Percentiles rank a stretch among this genome's conserved stretches.
Evolutionary conservation across 2,113 vertebrate species (phyloP).

Genomic region (Colistium nudipinnis): DNA sequence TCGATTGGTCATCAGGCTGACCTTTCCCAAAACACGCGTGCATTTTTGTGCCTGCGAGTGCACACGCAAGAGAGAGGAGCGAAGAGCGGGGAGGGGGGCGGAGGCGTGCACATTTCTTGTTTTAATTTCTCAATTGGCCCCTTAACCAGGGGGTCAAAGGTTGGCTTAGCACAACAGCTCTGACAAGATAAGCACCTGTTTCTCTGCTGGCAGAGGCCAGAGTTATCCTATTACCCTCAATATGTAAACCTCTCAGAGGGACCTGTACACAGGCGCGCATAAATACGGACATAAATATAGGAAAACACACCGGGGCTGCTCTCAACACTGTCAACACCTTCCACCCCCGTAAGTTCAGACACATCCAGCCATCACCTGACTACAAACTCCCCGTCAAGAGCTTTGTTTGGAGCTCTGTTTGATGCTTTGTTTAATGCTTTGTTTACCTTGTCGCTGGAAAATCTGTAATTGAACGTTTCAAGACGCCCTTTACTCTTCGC

Average conservation of each 20-base stretch:
- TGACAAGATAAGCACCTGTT: slow-evolving; percentile 92
- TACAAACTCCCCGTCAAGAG: slow-evolving; percentile 57
- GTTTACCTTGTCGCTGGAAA: slow-evolving; percentile 69
- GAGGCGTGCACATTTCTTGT: slow-evolving; percentile 71
- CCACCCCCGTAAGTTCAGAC: slow-evolving; percentile 51
- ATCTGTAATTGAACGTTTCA: slow-evolving; percentile 70
- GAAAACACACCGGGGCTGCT: slow-evolving; percentile 57
- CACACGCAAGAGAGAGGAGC: slow-evolving; percentile 12
- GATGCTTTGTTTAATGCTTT: slow-evolving; percentile 71
- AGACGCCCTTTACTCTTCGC: slow-evolving; percentile 66
- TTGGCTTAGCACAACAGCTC: slow-evolving; percentile 87
- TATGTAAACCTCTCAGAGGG: slow-evolving; percentile 74
- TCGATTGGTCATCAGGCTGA: slow-evolving; percentile 84
- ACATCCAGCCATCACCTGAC: slow-evolving; percentile 63
- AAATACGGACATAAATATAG: slow-evolving; percentile 71
- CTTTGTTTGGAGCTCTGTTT: slow-evolving; percentile 66
- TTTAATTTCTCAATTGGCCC: slow-evolving; percentile 79
- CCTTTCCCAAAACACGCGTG: slow-evolving; percentile 75
- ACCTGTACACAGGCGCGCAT: slow-evolving; percentile 67
- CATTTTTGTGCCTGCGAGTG: slow-evolving; percentile 35
- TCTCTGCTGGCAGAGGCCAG: slow-evolving; percentile 52
- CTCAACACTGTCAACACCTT: slow-evolving; percentile 67
- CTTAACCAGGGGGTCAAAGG: slow-evolving; percentile 89
- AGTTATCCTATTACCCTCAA: slow-evolving; percentile 75
- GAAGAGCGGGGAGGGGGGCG: neutral